Evolutionary conservation across 2,888 invertebrate genomes (phyloP).

Genomic region (Amphipyra berbera): DNA sequence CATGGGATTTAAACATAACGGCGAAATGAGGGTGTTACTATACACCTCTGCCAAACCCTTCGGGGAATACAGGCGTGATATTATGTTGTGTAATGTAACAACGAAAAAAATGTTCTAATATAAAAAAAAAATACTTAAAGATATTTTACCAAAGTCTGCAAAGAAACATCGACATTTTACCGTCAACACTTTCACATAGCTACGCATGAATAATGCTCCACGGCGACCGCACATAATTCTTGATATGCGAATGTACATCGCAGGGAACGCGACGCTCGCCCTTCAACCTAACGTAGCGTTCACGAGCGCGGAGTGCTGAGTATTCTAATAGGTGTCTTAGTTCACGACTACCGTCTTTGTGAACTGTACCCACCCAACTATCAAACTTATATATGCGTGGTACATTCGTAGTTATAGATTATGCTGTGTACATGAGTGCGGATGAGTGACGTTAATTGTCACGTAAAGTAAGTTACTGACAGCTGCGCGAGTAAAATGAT

Average conservation of each 20-base stretch:
- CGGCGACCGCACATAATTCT: constrained; percentile 44
- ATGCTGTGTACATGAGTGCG: not conserved
- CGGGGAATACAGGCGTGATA: too few relatives aligned
- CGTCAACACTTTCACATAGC: constrained; percentile 25
- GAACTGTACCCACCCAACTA: constrained; percentile 19
- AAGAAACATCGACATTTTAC: constrained; percentile 2
- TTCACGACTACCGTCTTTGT: constrained; percentile 38
- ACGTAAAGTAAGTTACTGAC: constrained; percentile 31
- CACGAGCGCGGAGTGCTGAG: constrained; percentile 47
- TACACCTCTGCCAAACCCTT: too few relatives aligned
- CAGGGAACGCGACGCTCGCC: constrained; percentile 30
- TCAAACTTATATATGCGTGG: not conserved
- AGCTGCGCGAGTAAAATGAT: constrained; percentile 11
- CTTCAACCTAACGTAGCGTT: constrained; percentile 47
- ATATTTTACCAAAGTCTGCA: not conserved
- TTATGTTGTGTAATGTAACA: too few relatives aligned
- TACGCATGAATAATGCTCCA: constrained; percentile 45
- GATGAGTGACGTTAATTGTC: constrained; percentile 37
- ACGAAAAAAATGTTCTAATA: too few relatives aligned
- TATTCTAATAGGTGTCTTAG: constrained; percentile 60
- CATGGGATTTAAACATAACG: too few relatives aligned
- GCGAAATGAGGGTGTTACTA: too few relatives aligned
- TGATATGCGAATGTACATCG: constrained; percentile 46
- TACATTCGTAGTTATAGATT: not conserved
- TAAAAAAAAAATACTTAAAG: not conserved